Evolutionary conservation across 1,140 invertebrate genomes (phyloP), one percentile per base, ranked within the genome.

Genomic region (Elysia chlorotica): DNA sequence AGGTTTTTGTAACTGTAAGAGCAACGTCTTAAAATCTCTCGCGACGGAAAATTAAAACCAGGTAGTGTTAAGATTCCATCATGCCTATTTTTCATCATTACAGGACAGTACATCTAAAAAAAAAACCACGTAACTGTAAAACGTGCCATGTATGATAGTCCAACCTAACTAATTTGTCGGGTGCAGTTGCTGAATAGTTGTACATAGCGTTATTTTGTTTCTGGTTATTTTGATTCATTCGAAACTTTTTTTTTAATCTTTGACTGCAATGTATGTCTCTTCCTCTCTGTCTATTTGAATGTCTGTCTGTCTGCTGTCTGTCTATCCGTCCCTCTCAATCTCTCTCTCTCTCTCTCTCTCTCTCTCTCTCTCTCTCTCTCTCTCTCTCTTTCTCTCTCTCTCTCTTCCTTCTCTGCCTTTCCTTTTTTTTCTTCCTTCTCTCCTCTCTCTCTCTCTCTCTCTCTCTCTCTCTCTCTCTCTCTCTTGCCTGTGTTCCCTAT

Each of bases 331-430:
- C 56, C 28, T 68, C 38, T 68, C 41, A 31, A 4, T 68, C 38
- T 68, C 6, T 68, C 21, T 54, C 3, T 28, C 66, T 53, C 4
- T 33, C 48, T 30, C 25, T 53, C 41, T 54, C 25, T 35, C 48
- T 54, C 37, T 54, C 38, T 54, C 48, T 54, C 66, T 68, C 14
- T 54, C 25, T 68, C 66, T 68, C 23, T 54, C 3, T 68, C 38
- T 68, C 41, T 28, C 25, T 48, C 14, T 28, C 48, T 59, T 31
- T 35, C 28, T 70, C 54, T 59, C 21, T 21, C 30, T 59, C 65
- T 54, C 38, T 30, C 61, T 38, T 53, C n/a, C 33, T 33, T 63
- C 61, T n/a, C n/a, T n/a, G n/a, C n/a, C n/a, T n/a, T n/a, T n/a
- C n/a, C n/a, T n/a, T n/a, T n/a, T n/a, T n/a, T 63, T 33, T 33